These are phyloP conservation scores for Chloroclysta siterata DNA, from an alignment of 2,888 invertebrate genomes.

Conservation along the genomic window DNA sequence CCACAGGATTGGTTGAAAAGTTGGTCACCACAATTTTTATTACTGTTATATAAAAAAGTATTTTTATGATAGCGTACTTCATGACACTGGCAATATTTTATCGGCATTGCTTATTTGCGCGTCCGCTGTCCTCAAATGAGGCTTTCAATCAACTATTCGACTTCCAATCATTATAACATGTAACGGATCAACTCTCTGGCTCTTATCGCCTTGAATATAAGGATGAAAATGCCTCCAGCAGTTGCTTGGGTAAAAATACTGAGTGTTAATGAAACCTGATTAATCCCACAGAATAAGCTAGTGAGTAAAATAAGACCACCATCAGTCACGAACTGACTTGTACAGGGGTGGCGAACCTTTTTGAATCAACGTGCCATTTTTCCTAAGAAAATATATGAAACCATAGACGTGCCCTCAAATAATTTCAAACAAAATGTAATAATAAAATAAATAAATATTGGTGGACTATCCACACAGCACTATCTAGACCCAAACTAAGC, in stretches of 20 bases:
- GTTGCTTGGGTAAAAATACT: neutral
- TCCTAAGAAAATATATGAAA: no score
- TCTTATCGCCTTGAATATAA: conserved; percentile 13
- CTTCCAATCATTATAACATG: conserved; percentile 22
- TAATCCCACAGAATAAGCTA: conserved; percentile 14
- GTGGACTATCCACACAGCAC: no score
- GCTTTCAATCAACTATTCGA: conserved; percentile 26
- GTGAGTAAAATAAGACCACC: conserved; percentile 28
- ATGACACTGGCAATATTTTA: conserved; percentile 3
- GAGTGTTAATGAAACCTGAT: conserved; percentile 29
- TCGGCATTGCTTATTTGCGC: conserved; percentile 10
- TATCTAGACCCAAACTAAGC: no score
- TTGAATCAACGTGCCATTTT: no score
- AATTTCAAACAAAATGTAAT: no score
- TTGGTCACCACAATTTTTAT: neutral
- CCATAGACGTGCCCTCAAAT: no score
- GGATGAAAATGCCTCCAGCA: conserved; percentile 8
- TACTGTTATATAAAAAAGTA: neutral
- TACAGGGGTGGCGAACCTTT: no score
- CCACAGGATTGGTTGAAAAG: no score
- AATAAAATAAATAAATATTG: no score
- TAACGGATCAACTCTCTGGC: conserved; percentile 9
- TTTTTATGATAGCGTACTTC: neutral
- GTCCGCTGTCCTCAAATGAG: conserved; percentile 17
- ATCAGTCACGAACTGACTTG: conserved; percentile 26